phyloP scores from a whole-genome alignment of 2,113 vertebrate species.

The Fulica atra region DNA sequence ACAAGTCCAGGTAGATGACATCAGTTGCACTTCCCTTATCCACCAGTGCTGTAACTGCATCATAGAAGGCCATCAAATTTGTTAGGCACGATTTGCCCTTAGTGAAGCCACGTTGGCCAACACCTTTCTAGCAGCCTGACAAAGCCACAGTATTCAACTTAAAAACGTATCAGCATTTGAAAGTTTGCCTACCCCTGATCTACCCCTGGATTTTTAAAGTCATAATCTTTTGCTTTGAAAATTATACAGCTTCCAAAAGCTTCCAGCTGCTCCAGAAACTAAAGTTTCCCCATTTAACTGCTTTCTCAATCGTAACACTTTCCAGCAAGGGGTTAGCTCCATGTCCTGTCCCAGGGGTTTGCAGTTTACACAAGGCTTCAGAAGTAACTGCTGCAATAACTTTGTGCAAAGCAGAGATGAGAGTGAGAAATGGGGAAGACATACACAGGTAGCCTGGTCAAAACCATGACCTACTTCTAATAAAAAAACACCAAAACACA shows the following conservation, averaged over 20 bases:
- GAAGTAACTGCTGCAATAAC: neutral
- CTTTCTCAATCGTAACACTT: accelerated
- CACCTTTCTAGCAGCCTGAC: neutral
- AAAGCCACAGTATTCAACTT: neutral
- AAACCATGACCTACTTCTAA: neutral
- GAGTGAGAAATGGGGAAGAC: neutral
- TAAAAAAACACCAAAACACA: no score
- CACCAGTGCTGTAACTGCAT: no score
- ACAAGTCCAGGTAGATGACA: no score
- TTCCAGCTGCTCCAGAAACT: neutral
- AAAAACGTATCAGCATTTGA: neutral
- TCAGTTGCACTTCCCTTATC: no score
- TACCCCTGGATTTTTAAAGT: neutral
- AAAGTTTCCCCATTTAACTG: neutral
- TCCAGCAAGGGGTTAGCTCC: neutral
- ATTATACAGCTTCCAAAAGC: neutral
- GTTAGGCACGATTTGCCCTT: no score
- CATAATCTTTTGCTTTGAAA: neutral
- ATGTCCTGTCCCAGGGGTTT: neutral
- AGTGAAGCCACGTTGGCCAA: no score
- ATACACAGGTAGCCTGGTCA: neutral
- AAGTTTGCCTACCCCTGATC: neutral
- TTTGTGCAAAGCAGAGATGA: neutral
- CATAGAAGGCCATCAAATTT: no score
- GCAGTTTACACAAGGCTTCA: neutral